A percentile compares a stretch with the other conserved stretches of the same genome.
Conservation (phyloP, 23 tunicate genomes). For the Aplidium turbinatum region DNA sequence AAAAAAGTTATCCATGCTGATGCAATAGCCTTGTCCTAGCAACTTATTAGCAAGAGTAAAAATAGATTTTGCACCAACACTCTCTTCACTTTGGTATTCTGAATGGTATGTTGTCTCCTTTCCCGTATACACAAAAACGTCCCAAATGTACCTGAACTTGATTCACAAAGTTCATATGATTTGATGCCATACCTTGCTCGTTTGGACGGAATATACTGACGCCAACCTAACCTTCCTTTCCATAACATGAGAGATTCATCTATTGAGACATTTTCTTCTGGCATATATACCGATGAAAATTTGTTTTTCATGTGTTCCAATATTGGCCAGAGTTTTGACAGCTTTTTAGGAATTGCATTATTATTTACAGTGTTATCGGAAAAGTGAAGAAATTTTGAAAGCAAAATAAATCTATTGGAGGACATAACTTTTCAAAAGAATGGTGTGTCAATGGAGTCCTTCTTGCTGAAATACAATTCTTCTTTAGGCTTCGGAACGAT, state of each 20-base stretch:
- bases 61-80: slow-evolving; percentile 3
- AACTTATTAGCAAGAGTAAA: background rate
- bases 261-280: slow-evolving; percentile 10
- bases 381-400: slow-evolving; percentile 13
- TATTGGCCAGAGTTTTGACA: slow-evolving; percentile 19
- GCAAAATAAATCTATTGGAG: background rate
- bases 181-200: slow-evolving; percentile 10
- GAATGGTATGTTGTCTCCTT: slow-evolving; percentile 5
- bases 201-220: slow-evolving; percentile 11
- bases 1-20: slow-evolving; percentile 23
- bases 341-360: background rate
- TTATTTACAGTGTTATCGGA: background rate
- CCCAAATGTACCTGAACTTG: slow-evolving; percentile 25
- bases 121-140: slow-evolving; percentile 25
- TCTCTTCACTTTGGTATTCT: background rate
- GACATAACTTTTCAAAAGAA: slow-evolving; percentile 9
- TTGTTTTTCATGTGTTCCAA: background rate
- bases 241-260: slow-evolving; percentile 13
- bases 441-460: slow-evolving; percentile 4
- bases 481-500: background rate
- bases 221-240: slow-evolving; percentile 13
- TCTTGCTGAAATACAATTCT: slow-evolving; percentile 7
- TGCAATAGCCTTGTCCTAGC: slow-evolving; percentile 28
- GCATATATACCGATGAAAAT: background rate
- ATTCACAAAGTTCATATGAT: slow-evolving; percentile 9